Base-by-base conservation (phyloP, 1,140 invertebrate genomes). In the Condylostylus longicornis region DNA sequence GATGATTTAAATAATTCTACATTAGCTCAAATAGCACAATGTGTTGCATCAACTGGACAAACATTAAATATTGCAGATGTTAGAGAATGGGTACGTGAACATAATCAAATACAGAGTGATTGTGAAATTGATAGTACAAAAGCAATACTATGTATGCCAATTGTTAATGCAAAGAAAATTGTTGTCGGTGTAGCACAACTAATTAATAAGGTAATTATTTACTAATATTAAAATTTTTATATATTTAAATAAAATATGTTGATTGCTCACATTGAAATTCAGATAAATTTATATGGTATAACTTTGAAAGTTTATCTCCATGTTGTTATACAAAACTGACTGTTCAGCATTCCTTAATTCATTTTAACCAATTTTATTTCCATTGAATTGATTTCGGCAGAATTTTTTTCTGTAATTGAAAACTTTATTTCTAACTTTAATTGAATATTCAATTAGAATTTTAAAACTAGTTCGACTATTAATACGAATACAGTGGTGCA, bases 131-230 rank as follows among this genome's bases (percentile, higher is more conserved):
- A 68, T 44, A 70, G 63, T 12, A 76, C 80, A 0, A 69, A 71
- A 37, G 82, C 80, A 21, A 83, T 88, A 48, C 69, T 88, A 2
- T 88, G 82, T 49, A 89, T 91, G 81, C 87, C 87, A 0, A 91
- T 93, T 41, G 79, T 84, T 17, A 91, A 91, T 59, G 84, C 82
- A 4, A 78, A 87, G 53, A 79, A 79, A 45, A 71, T 70, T 28
- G 79, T 93, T 3, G 88, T 93, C 44, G 91, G 91, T 13, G 90
- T 95, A 1, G 84, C 85, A 30, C 90, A 94, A 51, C 66, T 95
- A 18, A 87, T 95, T 25, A 95, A 95, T 58, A 95, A 95, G 74
- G 79, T 85, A 50, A 40, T 40, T 37, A 23, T 27, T 4, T 10
- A 27, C 10, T 5, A n/a, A 3, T 27, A 5, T n/a, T 5, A 8